A percentile compares a stretch with the other conserved stretches of the same genome.
Evolutionary conservation across 2,888 invertebrate genomes (phyloP).

Genomic region (Artemia sinica): DNA sequence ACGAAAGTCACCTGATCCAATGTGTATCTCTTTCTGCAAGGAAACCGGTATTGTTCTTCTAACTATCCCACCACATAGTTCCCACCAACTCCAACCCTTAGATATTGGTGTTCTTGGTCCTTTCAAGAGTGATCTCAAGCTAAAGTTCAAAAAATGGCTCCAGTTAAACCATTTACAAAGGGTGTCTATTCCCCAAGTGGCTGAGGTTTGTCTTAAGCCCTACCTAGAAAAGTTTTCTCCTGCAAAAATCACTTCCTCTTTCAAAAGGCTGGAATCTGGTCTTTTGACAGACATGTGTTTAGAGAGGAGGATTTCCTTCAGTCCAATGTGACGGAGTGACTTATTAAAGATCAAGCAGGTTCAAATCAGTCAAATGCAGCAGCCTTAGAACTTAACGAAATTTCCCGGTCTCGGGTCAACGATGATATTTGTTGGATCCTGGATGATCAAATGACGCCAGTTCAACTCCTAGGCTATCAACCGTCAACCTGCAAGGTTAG

Average conservation of each 20-base stretch:
- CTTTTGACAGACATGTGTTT: neutral
- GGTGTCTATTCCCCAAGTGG: neutral
- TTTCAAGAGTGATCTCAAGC: neutral
- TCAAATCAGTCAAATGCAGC: no score
- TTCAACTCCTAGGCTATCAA: no score
- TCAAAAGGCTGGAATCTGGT: neutral
- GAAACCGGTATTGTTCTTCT: constrained; percentile 2
- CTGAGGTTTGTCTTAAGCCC: neutral
- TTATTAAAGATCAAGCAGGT: no score
- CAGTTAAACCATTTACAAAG: neutral
- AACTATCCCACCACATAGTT: constrained; percentile 17
- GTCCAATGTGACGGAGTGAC: no score
- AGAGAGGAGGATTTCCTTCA: no score
- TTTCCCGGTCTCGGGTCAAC: no score
- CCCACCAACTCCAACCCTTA: constrained; percentile 15
- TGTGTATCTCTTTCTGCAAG: constrained; percentile 22
- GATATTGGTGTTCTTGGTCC: neutral
- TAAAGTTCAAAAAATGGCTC: neutral
- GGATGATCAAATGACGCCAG: no score
- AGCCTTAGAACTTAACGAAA: no score
- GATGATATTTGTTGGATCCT: no score
- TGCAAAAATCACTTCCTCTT: neutral
- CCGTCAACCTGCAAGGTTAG: no score
- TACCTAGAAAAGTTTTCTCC: neutral
- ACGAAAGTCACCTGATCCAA: constrained; percentile 29